phyloP scores from a whole-genome alignment of 30 jellyfish, hydroid and myxozoan genomes.

The Pseudorhiza aurosa region DNA sequence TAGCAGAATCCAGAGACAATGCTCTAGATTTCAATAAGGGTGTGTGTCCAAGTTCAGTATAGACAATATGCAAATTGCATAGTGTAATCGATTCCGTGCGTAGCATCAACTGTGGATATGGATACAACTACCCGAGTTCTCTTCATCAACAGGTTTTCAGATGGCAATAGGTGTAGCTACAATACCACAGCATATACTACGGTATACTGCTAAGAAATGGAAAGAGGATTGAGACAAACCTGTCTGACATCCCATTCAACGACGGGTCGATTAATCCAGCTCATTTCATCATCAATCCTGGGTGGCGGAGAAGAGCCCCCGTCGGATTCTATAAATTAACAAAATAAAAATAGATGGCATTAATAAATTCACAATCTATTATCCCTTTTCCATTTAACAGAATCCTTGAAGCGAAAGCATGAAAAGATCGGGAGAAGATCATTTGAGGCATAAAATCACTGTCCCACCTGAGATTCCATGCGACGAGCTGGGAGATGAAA shows the following conservation, averaged over 20 bases:
- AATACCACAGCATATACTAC: too few relatives aligned
- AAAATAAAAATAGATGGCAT: neutral
- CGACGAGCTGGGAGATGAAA: conserved; percentile 26
- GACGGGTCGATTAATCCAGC: conserved; percentile 73
- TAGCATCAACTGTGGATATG: too few relatives aligned
- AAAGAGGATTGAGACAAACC: conserved; percentile 42
- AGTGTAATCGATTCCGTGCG: too few relatives aligned
- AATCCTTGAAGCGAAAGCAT: neutral
- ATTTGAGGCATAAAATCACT: neutral
- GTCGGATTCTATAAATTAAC: neutral
- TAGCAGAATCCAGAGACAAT: too few relatives aligned
- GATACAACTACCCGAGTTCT: too few relatives aligned
- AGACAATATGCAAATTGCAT: too few relatives aligned
- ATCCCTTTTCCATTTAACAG: neutral
- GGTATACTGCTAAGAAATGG: too few relatives aligned
- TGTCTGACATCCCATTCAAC: conserved; percentile 94
- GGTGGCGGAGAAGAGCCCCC: conserved; percentile 30
- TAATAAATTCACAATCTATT: too few relatives aligned
- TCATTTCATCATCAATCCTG: neutral
- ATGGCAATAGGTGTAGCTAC: too few relatives aligned
- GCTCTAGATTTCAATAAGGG: too few relatives aligned
- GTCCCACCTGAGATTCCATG: conserved; percentile 1
- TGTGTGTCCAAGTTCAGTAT: too few relatives aligned
- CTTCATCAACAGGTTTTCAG: too few relatives aligned
- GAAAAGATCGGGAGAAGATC: neutral